Evolutionary conservation across 2,113 vertebrate genomes (phyloP).

Genomic region (Callionymus lyra): DNA sequence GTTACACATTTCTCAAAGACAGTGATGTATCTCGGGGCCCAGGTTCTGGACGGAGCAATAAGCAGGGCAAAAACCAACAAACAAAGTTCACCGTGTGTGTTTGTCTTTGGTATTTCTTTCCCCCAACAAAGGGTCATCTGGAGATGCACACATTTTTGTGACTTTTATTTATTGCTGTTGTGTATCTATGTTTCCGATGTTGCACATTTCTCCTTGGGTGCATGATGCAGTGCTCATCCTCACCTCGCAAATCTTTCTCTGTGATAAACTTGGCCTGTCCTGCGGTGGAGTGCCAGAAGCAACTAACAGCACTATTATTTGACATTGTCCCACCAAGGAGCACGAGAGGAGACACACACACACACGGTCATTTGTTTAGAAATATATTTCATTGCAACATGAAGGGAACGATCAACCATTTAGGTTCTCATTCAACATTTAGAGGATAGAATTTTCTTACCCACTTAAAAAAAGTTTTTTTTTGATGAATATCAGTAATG

Average conservation of each 20-base stretch:
- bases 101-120: slow-evolving; percentile 1
- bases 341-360: slow-evolving; percentile 7
- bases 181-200: slow-evolving; percentile 3
- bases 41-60: slow-evolving; percentile 22
- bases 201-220: slow-evolving; percentile 35
- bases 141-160: slow-evolving; percentile 25
- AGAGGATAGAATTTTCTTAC: too few species aligned
- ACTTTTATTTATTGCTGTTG: slow-evolving; percentile 14
- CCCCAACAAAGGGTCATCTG: slow-evolving; percentile 13
- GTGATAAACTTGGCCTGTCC: slow-evolving; percentile 50
- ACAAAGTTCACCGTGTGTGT: slow-evolving; percentile 5
- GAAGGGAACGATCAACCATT: too few species aligned
- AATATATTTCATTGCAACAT: too few species aligned
- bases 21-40: slow-evolving; percentile 21
- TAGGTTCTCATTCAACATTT: too few species aligned
- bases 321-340: slow-evolving; percentile 56
- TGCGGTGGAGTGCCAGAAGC: slow-evolving; percentile 6
- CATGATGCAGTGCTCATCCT: slow-evolving; percentile 19
- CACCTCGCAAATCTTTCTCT: slow-evolving; percentile 9
- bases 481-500: too few species aligned
- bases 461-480: too few species aligned
- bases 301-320: slow-evolving; percentile 36
- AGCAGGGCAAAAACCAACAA: slow-evolving; percentile 10
- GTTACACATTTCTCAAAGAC: slow-evolving; percentile 19
- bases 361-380: too few species aligned